Evolutionary conservation across 2,797 vertebrate species (phyloP).

Genomic region (Semaprochilodus insignis): DNA sequence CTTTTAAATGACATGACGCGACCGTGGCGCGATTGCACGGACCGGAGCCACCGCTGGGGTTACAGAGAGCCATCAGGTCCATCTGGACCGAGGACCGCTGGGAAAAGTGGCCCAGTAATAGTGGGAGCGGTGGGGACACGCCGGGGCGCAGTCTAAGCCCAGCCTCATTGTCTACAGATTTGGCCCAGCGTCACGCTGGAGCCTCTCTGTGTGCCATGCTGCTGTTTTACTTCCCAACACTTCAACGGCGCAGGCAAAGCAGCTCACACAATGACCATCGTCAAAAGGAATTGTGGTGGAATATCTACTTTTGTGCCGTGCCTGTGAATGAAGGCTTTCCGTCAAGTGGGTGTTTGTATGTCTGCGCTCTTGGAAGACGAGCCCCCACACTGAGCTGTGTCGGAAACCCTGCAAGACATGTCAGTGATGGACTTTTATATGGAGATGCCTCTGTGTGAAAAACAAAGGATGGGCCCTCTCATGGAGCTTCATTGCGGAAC

Average conservation of each 20-base stretch:
- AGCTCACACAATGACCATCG: constrained; percentile 32
- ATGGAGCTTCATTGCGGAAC: neutral
- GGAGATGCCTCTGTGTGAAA: neutral
- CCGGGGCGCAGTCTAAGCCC: constrained; percentile 32
- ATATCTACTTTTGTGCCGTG: constrained; percentile 10
- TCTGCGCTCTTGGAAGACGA: neutral
- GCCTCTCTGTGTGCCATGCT: constrained; percentile 30
- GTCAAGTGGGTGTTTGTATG: constrained; percentile 10
- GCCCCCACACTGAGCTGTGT: neutral
- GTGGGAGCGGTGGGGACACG: constrained; percentile 36
- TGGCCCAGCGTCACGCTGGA: constrained; percentile 22
- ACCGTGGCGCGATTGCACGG: constrained; percentile 33
- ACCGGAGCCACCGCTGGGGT: constrained; percentile 51
- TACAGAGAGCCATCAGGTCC: constrained; percentile 45
- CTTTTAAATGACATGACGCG: constrained; percentile 58
- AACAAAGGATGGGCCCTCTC: neutral
- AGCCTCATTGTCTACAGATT: constrained; percentile 9
- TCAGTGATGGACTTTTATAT: constrained; percentile 2
- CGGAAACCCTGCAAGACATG: neutral
- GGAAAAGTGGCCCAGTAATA: constrained; percentile 63
- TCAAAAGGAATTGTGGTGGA: constrained; percentile 23
- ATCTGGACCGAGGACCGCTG: constrained; percentile 55
- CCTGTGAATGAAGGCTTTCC: constrained; percentile 8
- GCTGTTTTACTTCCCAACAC: constrained; percentile 43
- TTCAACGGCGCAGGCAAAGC: constrained; percentile 1